A percentile compares a stretch with the other conserved stretches of the same genome.
phyloP scores from a whole-genome alignment of 2,888 invertebrate species.

The Xestobium rufovillosum region DNA sequence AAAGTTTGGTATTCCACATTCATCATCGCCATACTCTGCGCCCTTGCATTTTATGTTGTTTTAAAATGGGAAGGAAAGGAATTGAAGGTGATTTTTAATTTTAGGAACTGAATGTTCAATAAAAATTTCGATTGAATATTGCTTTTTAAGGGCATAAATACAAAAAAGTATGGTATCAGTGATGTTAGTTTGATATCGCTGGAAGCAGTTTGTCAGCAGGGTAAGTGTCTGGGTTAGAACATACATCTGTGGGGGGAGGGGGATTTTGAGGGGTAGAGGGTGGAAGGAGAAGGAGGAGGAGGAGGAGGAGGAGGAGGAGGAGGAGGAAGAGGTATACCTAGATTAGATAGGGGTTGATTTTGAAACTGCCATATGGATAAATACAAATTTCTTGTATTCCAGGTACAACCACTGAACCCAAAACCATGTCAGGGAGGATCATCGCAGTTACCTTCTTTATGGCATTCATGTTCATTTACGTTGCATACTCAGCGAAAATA shows the following conservation, averaged over 20 bases:
- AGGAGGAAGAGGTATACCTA: no score
- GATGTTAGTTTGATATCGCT: constrained; percentile 43
- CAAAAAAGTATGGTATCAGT: constrained; percentile 26
- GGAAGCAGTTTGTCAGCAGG: constrained; percentile 47
- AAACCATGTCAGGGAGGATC: constrained; percentile 39
- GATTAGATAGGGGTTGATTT: no score
- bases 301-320: no score
- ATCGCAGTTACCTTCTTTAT: constrained; percentile 41
- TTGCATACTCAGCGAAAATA: constrained; percentile 47
- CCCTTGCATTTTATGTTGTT: constrained; percentile 31
- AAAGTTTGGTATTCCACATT: constrained; percentile 43
- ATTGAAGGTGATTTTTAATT: constrained; percentile 17
- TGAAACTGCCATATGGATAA: no score
- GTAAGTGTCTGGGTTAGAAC: constrained; percentile 26
- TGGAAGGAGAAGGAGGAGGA: no score
- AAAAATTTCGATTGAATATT: no score
- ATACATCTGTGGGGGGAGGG: constrained; percentile 6
- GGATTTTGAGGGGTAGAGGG: no score
- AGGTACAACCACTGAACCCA: constrained; percentile 41
- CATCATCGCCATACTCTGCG: constrained; percentile 31
- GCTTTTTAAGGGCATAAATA: neutral
- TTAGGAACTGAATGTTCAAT: no score
- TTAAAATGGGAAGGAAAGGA: constrained; percentile 35
- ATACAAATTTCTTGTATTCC: constrained; percentile 17
- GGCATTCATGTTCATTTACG: constrained; percentile 44